Percentiles rank a stretch among this genome's conserved stretches.
phyloP scores from a whole-genome alignment of 2,888 invertebrate genomes.

The Piscicola geometra region DNA sequence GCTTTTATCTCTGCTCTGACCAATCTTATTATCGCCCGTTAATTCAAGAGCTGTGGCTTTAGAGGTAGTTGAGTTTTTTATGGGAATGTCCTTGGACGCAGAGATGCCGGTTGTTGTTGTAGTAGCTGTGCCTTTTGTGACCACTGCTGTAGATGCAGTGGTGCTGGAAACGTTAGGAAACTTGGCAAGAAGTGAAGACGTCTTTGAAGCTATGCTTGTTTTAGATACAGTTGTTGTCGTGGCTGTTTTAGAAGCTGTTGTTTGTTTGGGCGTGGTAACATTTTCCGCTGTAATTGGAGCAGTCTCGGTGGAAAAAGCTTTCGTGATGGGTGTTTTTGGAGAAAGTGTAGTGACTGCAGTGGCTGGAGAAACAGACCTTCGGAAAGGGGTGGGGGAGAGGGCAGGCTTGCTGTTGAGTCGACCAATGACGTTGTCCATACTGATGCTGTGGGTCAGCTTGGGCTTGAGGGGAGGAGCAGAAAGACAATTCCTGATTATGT shows the following conservation, averaged over 20 bases:
- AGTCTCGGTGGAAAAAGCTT: too few species aligned
- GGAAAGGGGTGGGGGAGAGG: not conserved
- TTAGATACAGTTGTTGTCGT: not conserved
- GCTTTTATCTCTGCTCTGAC: not conserved
- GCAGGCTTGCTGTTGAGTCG: not conserved
- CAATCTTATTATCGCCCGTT: constrained; percentile 14
- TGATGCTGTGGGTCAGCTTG: constrained; percentile 24
- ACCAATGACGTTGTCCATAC: constrained; percentile 15
- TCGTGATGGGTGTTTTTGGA: not conserved
- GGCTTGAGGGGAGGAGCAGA: constrained; percentile 1
- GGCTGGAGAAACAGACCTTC: constrained; percentile 26
- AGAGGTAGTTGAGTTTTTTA: too few species aligned
- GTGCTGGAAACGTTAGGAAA: not conserved
- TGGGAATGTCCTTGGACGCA: not conserved
- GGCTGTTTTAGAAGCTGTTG: not conserved
- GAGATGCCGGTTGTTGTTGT: not conserved
- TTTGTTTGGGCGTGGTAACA: too few species aligned
- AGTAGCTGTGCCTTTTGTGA: not conserved
- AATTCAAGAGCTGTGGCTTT: too few species aligned
- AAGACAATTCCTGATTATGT: constrained; percentile 27
- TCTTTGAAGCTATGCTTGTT: not conserved
- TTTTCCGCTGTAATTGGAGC: too few species aligned
- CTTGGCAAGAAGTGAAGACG: not conserved
- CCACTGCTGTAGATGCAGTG: not conserved
- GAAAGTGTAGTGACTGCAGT: not conserved